Base-by-base conservation (phyloP, 2,113 vertebrate genomes). In the Eidolon helvum region DNA sequence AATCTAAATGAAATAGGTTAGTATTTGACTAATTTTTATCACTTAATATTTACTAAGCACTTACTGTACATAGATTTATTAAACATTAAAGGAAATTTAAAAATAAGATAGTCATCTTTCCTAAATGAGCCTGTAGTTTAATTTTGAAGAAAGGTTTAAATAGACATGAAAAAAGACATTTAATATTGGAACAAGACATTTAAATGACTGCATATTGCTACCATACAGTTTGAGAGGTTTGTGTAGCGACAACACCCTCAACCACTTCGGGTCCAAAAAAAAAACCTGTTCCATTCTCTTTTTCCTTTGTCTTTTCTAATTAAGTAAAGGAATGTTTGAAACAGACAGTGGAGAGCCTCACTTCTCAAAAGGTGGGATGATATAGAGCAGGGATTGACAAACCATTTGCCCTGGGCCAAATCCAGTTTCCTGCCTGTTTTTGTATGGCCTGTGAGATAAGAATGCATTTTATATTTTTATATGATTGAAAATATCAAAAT, bases 391-490 rank as follows among this genome's bases (percentile, higher is more conserved):
- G 40, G 40, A 65, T 71, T 6, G 4, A 53, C 78, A 89, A 45
- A 65, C 59, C 0, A 10, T 77, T 50, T 78, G 40, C 38, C 53
- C 57, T 8, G 33, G 66, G 35, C 50, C 30, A 57, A 0, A n/a
- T 53, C 68, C 12, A 92, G 92, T 53, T 35, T 5, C 24, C 68
- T 61, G 55, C 85, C 38, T 61, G 30, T 40, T 78, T 93, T 10
- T 59, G 16, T 28, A 66, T 79, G 69, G 65, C 63, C 53, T 11
- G 6, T 79, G 45, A 72, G 38, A 82, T 90, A 75, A 69, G n/a
- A 91, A 74, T 43, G 55, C 55, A 55, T 74, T 92, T 89, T 68
- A 80, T 91, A 72, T 87, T 83, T 94, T 91, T 91, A 45, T 85
- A 53, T 84, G 75, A 16, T 65, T 97, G 18, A 33, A 43, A 79